Evolutionary conservation across 2,797 vertebrate genomes (phyloP).

Genomic region (Falco concolor): DNA sequence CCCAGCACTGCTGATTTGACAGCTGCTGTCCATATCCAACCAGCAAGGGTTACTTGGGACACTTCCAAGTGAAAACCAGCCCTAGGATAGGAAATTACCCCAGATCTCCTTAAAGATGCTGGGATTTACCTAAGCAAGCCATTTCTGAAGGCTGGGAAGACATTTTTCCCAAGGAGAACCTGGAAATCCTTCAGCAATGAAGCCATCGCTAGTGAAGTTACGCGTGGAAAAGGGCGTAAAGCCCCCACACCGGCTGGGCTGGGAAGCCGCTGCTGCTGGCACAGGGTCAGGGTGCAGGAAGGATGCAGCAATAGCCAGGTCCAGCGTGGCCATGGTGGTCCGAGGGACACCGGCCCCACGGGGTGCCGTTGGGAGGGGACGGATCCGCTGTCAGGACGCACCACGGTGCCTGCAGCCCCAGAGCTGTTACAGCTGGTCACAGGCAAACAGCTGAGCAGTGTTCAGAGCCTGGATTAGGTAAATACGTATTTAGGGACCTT

Average conservation of each 20-base stretch:
- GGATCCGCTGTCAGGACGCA: fast-evolving
- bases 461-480: conserved; percentile 53
- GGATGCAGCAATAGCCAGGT: not conserved
- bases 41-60: not conserved
- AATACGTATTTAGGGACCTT: conserved; percentile 67
- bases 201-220: not conserved
- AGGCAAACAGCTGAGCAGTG: not conserved
- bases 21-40: not conserved
- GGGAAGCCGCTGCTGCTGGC: not conserved
- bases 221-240: fast-evolving
- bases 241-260: not conserved
- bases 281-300: not conserved
- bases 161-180: not conserved
- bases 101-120: not conserved
- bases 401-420: fast-evolving
- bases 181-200: not conserved
- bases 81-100: not conserved
- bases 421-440: not conserved
- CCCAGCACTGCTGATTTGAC: not conserved
- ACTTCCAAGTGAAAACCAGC: not conserved
- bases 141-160: not conserved
- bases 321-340: fast-evolving
- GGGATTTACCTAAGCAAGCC: not conserved
- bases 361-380: not conserved
- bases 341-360: not conserved